A percentile compares a stretch with the other conserved stretches of the same genome.
phyloP scores from a whole-genome alignment of 2,888 invertebrate species.

The Rhamnusium bicolor region DNA sequence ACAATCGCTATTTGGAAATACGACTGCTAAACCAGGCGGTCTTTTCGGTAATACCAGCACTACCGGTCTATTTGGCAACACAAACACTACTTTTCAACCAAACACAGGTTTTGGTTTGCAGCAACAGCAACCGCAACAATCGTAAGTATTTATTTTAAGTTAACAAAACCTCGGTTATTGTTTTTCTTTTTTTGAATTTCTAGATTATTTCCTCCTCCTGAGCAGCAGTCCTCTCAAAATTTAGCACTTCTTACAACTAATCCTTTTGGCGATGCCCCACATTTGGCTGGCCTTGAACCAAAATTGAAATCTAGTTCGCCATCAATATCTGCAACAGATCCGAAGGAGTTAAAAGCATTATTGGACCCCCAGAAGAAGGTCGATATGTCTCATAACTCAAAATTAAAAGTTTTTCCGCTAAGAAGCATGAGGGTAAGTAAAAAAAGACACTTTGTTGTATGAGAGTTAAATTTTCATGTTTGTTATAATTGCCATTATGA shows the following conservation, averaged over 20 bases:
- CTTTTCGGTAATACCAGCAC: constrained; percentile 73
- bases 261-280: constrained; percentile 63
- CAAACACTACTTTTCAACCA: constrained; percentile 46
- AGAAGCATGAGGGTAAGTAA: constrained; percentile 56
- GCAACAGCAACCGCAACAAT: constrained; percentile 56
- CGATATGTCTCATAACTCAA: constrained; percentile 53
- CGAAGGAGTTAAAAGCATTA: constrained; percentile 63
- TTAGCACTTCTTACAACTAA: constrained; percentile 58
- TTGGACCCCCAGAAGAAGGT: constrained; percentile 63
- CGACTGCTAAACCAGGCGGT: constrained; percentile 71
- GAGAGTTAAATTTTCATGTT: neutral
- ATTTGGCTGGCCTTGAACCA: constrained; percentile 62
- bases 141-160: constrained; percentile 52
- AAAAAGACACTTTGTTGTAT: neutral
- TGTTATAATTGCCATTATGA: too few species aligned
- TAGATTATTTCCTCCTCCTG: constrained; percentile 56
- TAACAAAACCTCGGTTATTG: neutral
- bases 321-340: constrained; percentile 62
- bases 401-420: constrained; percentile 59
- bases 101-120: constrained; percentile 69
- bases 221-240: constrained; percentile 51
- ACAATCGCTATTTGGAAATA: constrained; percentile 71
- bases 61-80: constrained; percentile 50
- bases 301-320: constrained; percentile 48
- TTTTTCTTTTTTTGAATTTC: constrained; percentile 43